Evolutionary conservation across 2,888 invertebrate genomes (phyloP).

Genomic region (Halictus quadricinctus): DNA sequence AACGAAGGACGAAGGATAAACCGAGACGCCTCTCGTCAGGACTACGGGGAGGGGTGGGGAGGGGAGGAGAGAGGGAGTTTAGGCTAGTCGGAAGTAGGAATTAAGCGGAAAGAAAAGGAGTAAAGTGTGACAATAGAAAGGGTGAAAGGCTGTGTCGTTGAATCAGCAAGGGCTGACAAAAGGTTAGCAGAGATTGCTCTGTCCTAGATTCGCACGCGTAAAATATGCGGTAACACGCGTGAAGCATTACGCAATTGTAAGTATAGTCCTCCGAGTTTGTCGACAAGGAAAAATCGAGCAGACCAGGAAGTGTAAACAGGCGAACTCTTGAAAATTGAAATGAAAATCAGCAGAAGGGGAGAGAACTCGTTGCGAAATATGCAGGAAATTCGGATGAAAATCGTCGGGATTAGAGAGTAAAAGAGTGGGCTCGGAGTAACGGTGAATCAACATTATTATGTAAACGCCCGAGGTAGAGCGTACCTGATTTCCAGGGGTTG

Average conservation of each 20-base stretch:
- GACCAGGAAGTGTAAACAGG: not conserved
- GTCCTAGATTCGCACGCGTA: no score
- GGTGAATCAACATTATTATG: slow-evolving; percentile 87
- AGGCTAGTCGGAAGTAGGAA: slow-evolving; percentile 36
- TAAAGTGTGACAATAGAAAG: slow-evolving; percentile 26
- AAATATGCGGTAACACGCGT: no score
- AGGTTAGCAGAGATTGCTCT: not conserved
- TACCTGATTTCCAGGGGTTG: slow-evolving; percentile 81
- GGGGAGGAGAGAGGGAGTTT: not conserved
- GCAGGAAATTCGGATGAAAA: slow-evolving; percentile 21
- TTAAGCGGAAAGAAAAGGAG: slow-evolving; percentile 23
- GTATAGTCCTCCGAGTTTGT: not conserved
- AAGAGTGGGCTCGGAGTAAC: slow-evolving; percentile 71
- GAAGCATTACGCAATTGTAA: no score
- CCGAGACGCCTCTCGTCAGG: slow-evolving; percentile 21
- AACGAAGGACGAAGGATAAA: slow-evolving; percentile 52
- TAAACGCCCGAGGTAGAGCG: slow-evolving; percentile 86
- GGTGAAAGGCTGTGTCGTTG: not conserved
- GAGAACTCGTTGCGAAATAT: not conserved
- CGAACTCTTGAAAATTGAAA: slow-evolving; percentile 9
- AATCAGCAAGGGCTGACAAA: not conserved
- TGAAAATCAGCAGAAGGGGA: slow-evolving; percentile 7
- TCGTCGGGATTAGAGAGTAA: slow-evolving; percentile 1
- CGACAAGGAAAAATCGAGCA: not conserved
- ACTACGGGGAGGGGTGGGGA: not conserved